Percentiles rank a stretch among this genome's conserved stretches.
phyloP scores from a whole-genome alignment of 2,888 invertebrate genomes.

The Molanna angustata region DNA sequence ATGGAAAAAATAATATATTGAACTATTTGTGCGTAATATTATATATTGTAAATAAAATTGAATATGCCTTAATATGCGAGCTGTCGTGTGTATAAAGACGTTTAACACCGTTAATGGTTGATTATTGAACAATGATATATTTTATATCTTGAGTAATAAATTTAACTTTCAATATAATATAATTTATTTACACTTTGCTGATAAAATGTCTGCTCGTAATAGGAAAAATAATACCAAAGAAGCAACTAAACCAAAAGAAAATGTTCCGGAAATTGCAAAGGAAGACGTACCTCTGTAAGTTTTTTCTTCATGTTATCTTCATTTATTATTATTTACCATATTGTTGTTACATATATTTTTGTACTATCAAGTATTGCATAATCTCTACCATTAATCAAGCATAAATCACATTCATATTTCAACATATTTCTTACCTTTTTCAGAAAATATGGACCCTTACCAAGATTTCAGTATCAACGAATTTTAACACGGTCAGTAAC shows the following conservation, averaged over 20 bases:
- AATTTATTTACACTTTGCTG: too few relatives aligned
- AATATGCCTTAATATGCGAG: too few relatives aligned
- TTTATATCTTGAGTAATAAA: too few relatives aligned
- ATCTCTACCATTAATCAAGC: not conserved
- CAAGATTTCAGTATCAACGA: slow-evolving; percentile 46
- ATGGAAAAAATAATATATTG: too few relatives aligned
- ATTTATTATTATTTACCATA: not conserved
- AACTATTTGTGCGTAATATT: too few relatives aligned
- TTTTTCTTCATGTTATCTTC: not conserved
- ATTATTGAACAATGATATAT: too few relatives aligned
- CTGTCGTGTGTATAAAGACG: too few relatives aligned
- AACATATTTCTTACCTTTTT: slow-evolving; percentile 20
- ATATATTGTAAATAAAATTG: too few relatives aligned
- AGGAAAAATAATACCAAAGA: slow-evolving; percentile 19
- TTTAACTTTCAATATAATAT: too few relatives aligned
- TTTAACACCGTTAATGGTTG: too few relatives aligned
- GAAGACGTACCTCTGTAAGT: slow-evolving; percentile 19
- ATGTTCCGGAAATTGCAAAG: not conserved
- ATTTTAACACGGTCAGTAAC: slow-evolving; percentile 47
- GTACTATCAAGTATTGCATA: not conserved
- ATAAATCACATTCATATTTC: not conserved
- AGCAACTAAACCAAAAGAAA: not conserved
- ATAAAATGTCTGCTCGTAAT: slow-evolving; percentile 18
- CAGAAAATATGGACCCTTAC: slow-evolving; percentile 45
- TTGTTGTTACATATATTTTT: slow-evolving; percentile 1